Evolutionary conservation across 2,113 vertebrate genomes (phyloP).

Genomic region (Morphnarchus princeps): DNA sequence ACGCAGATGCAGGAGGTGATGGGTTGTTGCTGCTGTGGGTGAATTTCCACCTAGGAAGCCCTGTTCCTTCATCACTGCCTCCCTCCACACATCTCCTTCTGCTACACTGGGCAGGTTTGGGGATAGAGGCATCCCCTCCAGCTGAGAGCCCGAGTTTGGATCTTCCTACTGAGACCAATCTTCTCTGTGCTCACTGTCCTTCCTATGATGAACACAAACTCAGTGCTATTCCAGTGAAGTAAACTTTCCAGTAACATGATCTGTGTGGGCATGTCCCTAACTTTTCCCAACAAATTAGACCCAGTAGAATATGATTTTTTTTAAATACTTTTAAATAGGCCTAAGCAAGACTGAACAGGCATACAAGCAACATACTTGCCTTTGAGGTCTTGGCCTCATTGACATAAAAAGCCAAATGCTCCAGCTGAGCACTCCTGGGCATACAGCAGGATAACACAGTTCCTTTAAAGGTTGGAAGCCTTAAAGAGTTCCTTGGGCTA

Average conservation of each 20-base stretch:
- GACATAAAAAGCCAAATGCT: neutral
- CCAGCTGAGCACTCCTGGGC: neutral
- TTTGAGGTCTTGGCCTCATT: neutral
- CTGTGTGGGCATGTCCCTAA: neutral
- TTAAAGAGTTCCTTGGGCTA: neutral
- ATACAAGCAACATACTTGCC: neutral
- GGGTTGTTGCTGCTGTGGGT: neutral
- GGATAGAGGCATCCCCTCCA: fast-evolving
- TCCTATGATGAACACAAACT: neutral
- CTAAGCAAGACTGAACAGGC: neutral
- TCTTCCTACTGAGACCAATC: neutral
- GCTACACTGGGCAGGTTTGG: neutral
- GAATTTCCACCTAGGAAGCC: neutral
- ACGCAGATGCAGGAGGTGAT: neutral
- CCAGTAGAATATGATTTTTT: neutral
- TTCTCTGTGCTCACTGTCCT: neutral
- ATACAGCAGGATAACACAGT: neutral
- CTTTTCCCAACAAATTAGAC: neutral
- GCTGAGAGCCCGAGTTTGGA: neutral
- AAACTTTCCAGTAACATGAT: fast-evolving
- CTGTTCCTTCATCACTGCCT: neutral
- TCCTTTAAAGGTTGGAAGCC: neutral
- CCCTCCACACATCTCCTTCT: neutral
- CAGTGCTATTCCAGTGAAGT: neutral
- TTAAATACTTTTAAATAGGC: neutral